Percentiles rank a stretch among this genome's conserved stretches.
These are phyloP conservation scores for Vulpes ferrilata DNA, from an alignment of 2,113 vertebrate genomes.

Conservation along the genomic window DNA sequence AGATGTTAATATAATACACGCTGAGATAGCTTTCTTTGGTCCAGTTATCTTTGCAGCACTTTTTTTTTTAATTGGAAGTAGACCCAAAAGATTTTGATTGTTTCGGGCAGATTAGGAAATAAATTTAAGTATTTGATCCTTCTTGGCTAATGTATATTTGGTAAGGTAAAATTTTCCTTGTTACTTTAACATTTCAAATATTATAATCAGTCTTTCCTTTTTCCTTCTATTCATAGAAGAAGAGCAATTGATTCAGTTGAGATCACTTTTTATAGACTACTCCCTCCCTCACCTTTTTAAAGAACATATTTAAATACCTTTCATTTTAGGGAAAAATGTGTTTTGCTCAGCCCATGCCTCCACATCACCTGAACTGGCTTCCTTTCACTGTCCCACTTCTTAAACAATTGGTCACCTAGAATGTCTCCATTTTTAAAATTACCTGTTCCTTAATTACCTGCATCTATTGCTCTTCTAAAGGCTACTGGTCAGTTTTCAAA, in stretches of 20 bases:
- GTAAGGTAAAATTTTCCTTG: constrained; percentile 14
- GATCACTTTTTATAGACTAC: neutral
- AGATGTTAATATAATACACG: neutral
- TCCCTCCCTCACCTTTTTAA: neutral
- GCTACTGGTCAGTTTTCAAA: neutral
- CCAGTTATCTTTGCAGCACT: neutral
- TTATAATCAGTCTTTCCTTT: neutral
- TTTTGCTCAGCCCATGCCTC: neutral
- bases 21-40: neutral
- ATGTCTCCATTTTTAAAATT: neutral
- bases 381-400: neutral
- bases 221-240: neutral
- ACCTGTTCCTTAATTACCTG: neutral
- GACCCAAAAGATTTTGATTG: neutral
- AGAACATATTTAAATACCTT: neutral
- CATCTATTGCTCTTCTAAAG: neutral
- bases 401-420: no score
- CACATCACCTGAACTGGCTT: neutral
- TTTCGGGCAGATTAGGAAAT: constrained; percentile 37
- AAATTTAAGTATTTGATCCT: neutral
- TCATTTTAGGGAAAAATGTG: neutral
- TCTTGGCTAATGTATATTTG: neutral
- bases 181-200: neutral
- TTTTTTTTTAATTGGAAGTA: neutral
- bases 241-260: neutral